These are phyloP conservation scores for Branchellion lobata DNA, from an alignment of 2,888 invertebrate species.

Conservation along the genomic window DNA sequence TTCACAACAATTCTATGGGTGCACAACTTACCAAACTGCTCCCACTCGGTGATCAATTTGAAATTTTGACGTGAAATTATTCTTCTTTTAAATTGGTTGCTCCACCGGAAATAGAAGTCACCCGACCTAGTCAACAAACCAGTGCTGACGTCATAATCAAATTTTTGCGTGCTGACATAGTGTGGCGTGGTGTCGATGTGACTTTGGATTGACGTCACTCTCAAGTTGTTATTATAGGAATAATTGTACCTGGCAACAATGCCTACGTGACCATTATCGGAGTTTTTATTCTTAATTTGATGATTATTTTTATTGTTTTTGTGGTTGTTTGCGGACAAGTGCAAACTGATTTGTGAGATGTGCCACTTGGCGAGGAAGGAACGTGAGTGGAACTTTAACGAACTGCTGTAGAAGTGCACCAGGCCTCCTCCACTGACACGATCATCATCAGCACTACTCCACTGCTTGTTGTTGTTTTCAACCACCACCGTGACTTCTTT, in stretches of 20 bases:
- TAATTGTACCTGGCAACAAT: conserved; percentile 1
- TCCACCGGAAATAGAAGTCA: conserved; percentile 6
- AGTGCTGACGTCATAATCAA: background rate
- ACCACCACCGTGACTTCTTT: background rate
- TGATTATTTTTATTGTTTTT: background rate
- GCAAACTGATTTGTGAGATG: conserved; percentile 3
- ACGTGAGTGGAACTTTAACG: conserved; percentile 4
- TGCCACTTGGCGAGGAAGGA: background rate
- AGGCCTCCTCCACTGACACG: too few species aligned
- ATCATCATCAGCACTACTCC: background rate
- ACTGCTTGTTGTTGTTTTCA: background rate
- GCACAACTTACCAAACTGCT: background rate
- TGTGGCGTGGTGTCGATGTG: conserved; percentile 16
- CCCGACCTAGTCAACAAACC: conserved; percentile 3
- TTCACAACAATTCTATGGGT: background rate
- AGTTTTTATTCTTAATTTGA: background rate
- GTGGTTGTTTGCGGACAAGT: background rate
- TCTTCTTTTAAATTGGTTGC: background rate
- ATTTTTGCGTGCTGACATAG: background rate
- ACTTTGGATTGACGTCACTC: background rate
- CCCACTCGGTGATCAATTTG: background rate
- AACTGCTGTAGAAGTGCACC: background rate
- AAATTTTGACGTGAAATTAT: background rate
- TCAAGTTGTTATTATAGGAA: conserved; percentile 2
- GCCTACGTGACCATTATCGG: background rate